Conservation (phyloP, 2,888 invertebrate genomes). For the Thymelicus acteon region DNA sequence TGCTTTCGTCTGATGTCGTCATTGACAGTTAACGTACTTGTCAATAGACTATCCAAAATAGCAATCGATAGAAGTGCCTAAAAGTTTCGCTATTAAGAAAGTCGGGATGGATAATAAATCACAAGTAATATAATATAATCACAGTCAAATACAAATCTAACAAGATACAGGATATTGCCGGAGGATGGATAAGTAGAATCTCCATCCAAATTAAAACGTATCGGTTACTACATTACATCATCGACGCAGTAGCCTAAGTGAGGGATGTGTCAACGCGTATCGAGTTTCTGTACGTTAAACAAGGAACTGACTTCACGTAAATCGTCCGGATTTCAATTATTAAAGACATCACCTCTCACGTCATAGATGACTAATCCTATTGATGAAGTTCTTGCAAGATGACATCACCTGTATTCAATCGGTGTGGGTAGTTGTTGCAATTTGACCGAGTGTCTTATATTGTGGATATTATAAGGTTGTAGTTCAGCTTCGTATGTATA, state of each 20-base stretch:
- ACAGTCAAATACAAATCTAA: too few species aligned
- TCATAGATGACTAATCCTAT: slow-evolving; percentile 23
- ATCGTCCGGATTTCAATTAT: slow-evolving; percentile 3
- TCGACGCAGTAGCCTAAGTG: background rate
- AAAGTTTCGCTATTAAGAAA: too few species aligned
- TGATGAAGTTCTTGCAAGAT: slow-evolving; percentile 20
- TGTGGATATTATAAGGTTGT: background rate
- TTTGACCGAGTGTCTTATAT: slow-evolving; percentile 29
- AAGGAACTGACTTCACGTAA: slow-evolving; percentile 13
- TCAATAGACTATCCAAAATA: too few species aligned
- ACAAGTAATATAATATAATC: too few species aligned
- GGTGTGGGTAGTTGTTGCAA: slow-evolving; percentile 25
- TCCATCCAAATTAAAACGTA: too few species aligned
- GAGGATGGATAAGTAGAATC: too few species aligned
- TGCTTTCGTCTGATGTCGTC: too few species aligned
- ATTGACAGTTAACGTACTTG: too few species aligned
- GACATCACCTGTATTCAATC: slow-evolving; percentile 22
- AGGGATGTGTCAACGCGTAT: background rate
- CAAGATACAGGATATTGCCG: too few species aligned
- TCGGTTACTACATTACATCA: background rate
- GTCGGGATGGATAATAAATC: too few species aligned
- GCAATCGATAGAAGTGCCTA: too few species aligned
- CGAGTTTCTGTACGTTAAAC: slow-evolving; percentile 3
- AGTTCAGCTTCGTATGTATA: background rate
- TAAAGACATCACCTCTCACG: slow-evolving; percentile 11